These are phyloP conservation scores for Eptatretus burgeri DNA, from an alignment of 2,113 vertebrate genomes.

Conservation along the genomic window DNA sequence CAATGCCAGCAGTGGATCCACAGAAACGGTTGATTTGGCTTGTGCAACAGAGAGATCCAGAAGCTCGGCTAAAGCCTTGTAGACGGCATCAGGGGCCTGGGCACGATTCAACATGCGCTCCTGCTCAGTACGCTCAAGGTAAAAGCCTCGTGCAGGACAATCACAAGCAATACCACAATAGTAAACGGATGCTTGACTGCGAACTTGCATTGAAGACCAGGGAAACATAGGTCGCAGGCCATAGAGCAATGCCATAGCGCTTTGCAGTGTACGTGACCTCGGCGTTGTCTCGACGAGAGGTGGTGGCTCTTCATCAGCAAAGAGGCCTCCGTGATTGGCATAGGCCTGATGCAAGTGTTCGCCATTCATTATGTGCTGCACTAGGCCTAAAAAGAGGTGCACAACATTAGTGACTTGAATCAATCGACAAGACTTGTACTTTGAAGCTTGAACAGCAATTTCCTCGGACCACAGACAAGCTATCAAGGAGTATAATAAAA, in stretches of 20 bases:
- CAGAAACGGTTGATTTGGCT: conserved; percentile 54
- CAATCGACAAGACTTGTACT: neutral
- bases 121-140: conserved; percentile 34
- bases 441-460: neutral
- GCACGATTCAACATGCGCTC: conserved; percentile 26
- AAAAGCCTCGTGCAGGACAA: conserved; percentile 49
- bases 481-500: too few relatives aligned
- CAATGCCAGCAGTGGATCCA: conserved; percentile 67
- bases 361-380: conserved; percentile 62
- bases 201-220: conserved; percentile 40
- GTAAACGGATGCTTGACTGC: conserved; percentile 60
- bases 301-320: conserved; percentile 42
- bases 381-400: conserved; percentile 30
- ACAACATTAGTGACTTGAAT: neutral
- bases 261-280: conserved; percentile 70
- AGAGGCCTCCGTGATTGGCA: conserved; percentile 33
- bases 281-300: conserved; percentile 67
- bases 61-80: conserved; percentile 42
- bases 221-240: conserved; percentile 49
- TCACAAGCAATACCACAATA: conserved; percentile 60
- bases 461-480: neutral
- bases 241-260: conserved; percentile 51
- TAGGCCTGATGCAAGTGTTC: conserved; percentile 46
- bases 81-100: conserved; percentile 11
- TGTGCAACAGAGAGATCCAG: conserved; percentile 43